Evolutionary conservation across 2,797 vertebrate species (phyloP), one percentile per base, ranked within the genome.

Genomic region (Microtus californicus): DNA sequence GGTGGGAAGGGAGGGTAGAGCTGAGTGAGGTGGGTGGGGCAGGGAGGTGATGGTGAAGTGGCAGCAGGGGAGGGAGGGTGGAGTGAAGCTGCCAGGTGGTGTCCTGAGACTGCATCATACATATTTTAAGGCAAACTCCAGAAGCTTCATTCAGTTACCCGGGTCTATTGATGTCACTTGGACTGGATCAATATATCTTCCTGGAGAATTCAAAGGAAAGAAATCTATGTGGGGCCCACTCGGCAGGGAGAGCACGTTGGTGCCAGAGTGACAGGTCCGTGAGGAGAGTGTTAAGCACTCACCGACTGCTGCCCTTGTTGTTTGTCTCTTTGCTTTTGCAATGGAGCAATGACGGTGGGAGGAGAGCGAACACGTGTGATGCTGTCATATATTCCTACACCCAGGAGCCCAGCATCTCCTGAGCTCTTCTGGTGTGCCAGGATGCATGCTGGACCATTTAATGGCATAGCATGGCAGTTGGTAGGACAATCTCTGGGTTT

Each of bases 131-230:
- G 63, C 95, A 63, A 79, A 88, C 81, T 96, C 93, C 85, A 77
- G 91, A 94, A 95, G 95, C 82, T 93, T 96, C 95, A 97, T 97
- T 96, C 97, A 94, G 95, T 97, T 97, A 89, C 89, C 87, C 1
- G 6, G 95, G 89, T 97, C 93, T 98, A 96, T 97, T 87, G 95
- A 97, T 90, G 95, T 92, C 94, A 96, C 96, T 83, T 61, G 94
- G 96, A 96, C 77, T 74, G 6, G 95, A 98, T 98, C 97, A 96
- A 98, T 98, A 95, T 19, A 0, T 94, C 94, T 97, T 98, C 97
- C 95, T 96, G 34, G 94, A 98, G 97, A 97, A 97, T 96, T 97
- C 0, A 48, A 96, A 97, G 89, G 65, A 97, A 82, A 97, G 96
- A 98, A 98, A 98, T 97, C 97, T 95, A 96, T 95, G 86, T 21